Evolutionary conservation across 2,797 vertebrate genomes (phyloP).

Genomic region (Florisuga fusca): DNA sequence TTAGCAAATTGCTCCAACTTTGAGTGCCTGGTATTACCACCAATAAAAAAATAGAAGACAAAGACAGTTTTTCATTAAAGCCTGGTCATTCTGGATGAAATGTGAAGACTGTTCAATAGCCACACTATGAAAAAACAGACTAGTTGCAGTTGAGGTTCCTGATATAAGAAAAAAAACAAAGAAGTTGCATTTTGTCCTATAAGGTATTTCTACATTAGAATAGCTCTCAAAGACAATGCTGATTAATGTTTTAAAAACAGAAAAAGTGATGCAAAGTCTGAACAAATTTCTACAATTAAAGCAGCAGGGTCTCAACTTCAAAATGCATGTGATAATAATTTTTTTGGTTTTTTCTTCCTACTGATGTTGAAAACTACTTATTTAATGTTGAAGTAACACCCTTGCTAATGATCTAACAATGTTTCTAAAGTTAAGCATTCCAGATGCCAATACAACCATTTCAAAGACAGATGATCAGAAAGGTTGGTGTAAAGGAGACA

Average conservation of each 20-base stretch:
- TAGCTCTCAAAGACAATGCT: neutral
- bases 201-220: neutral
- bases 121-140: neutral
- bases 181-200: neutral
- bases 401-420: neutral
- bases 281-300: neutral
- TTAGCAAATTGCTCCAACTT: neutral
- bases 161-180: neutral
- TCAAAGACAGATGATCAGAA: neutral
- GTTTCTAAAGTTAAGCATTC: neutral
- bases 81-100: neutral
- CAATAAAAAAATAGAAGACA: neutral
- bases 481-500: neutral
- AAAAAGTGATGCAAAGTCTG: neutral
- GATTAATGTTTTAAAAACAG: neutral
- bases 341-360: neutral
- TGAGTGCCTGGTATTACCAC: neutral
- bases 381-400: neutral
- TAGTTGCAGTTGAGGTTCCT: neutral
- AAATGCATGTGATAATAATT: neutral
- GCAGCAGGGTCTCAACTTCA: neutral
- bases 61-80: conserved; percentile 30
- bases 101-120: conserved; percentile 28
- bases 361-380: neutral
- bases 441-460: neutral